A percentile compares a stretch with the other conserved stretches of the same genome.
phyloP scores from a whole-genome alignment of 2,888 invertebrate genomes.

The Actias luna region DNA sequence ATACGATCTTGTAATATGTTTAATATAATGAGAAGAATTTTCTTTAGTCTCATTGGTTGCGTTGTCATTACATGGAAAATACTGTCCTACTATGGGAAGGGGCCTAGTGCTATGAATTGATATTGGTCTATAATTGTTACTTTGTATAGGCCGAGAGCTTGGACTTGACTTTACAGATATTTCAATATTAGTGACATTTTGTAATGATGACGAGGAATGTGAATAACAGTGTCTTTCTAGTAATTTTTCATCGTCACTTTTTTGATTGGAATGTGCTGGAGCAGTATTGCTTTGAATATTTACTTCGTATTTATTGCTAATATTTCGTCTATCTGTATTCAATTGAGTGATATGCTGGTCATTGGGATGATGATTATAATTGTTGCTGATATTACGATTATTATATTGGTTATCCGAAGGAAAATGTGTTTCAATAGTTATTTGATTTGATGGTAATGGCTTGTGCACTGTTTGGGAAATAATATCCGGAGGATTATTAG shows the following conservation, averaged over 20 bases:
- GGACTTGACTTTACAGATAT: constrained; percentile 68
- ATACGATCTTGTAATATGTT: constrained; percentile 68
- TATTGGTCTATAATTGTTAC: constrained; percentile 72
- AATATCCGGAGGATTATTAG: constrained; percentile 70
- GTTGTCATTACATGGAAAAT: constrained; percentile 57
- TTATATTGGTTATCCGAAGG: constrained; percentile 62
- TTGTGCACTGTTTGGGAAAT: constrained; percentile 74
- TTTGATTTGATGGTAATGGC: constrained; percentile 64
- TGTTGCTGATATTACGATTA: constrained; percentile 37
- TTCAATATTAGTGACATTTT: constrained; percentile 78
- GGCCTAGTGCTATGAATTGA: constrained; percentile 66
- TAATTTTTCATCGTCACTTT: constrained; percentile 78
- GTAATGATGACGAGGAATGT: constrained; percentile 65
- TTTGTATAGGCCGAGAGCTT: constrained; percentile 47
- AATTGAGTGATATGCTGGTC: constrained; percentile 36
- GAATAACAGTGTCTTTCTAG: constrained; percentile 64
- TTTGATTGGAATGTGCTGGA: constrained; percentile 61
- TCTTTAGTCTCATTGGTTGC: constrained; percentile 69
- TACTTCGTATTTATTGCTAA: constrained; percentile 57
- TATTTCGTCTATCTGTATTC: constrained; percentile 40
- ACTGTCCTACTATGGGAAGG: constrained; percentile 47
- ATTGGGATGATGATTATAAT: constrained; percentile 39
- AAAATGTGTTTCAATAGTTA: constrained; percentile 74
- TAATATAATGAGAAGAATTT: constrained; percentile 69
- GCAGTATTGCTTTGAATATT: constrained; percentile 61